These are phyloP conservation scores for Battus philenor DNA, from an alignment of 1,140 invertebrate genomes.

Conservation along the genomic window DNA sequence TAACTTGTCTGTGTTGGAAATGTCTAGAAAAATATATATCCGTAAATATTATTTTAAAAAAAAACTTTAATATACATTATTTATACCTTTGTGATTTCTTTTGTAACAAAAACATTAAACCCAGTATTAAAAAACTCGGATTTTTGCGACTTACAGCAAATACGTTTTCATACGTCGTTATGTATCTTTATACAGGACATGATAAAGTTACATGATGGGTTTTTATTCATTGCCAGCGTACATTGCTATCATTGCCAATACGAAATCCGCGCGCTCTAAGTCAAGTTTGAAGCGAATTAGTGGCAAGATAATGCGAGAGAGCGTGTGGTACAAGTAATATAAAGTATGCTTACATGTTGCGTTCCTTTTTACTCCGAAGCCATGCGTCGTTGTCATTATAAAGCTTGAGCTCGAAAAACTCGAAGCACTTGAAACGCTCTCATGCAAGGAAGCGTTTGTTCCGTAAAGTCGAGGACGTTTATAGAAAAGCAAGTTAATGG, in stretches of 20 bases:
- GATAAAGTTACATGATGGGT: too few relatives aligned
- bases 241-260: neutral
- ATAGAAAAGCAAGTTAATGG: slow-evolving; percentile 19
- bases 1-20: too few relatives aligned
- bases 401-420: slow-evolving; percentile 30
- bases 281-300: slow-evolving; percentile 46
- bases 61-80: too few relatives aligned
- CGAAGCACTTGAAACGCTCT: slow-evolving; percentile 25
- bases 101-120: too few relatives aligned
- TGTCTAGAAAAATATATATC: too few relatives aligned
- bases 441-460: slow-evolving; percentile 36
- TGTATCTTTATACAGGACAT: too few relatives aligned
- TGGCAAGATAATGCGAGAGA: slow-evolving; percentile 27
- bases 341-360: slow-evolving; percentile 66
- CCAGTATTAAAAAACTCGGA: too few relatives aligned
- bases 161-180: too few relatives aligned
- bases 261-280: slow-evolving; percentile 22
- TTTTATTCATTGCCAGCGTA: slow-evolving; percentile 7
- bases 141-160: too few relatives aligned
- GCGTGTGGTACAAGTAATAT: slow-evolving; percentile 24
- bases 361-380: slow-evolving; percentile 64
- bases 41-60: too few relatives aligned
- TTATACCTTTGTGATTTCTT: too few relatives aligned
- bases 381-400: slow-evolving; percentile 55
- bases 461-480: slow-evolving; percentile 16